Evolutionary conservation across 1,140 invertebrate genomes (phyloP).

Genomic region (Philopotamus ludificatus): DNA sequence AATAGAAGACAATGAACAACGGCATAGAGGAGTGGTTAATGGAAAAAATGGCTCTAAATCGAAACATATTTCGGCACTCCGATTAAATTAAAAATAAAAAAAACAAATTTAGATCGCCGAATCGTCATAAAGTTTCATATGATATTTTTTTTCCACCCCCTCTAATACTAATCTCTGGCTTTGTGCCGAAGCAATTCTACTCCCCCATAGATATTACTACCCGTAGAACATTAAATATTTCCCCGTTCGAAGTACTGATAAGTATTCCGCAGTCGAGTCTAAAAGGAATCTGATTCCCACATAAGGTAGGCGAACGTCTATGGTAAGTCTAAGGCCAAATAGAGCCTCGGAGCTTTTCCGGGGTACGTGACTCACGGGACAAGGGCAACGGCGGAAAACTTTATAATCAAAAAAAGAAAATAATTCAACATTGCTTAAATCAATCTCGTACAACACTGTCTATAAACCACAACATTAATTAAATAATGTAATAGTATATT

Average conservation of each 20-base stretch:
- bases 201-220: conserved; percentile 16
- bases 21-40: not conserved
- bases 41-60: not conserved
- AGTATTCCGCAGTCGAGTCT: conserved; percentile 37
- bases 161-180: conserved; percentile 17
- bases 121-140: no score
- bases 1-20: not conserved
- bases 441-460: no score
- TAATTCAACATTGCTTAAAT: not conserved
- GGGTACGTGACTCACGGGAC: conserved; percentile 32
- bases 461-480: no score
- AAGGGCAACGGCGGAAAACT: not conserved
- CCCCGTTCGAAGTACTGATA: conserved; percentile 39
- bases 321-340: conserved; percentile 33
- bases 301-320: conserved; percentile 29
- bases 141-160: not conserved
- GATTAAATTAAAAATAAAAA: not conserved
- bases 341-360: conserved; percentile 31
- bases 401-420: not conserved
- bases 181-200: conserved; percentile 20
- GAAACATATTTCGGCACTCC: not conserved
- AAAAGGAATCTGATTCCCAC: conserved; percentile 40
- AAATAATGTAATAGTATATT: no score
- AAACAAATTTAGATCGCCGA: not conserved
- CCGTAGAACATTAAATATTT: conserved; percentile 37